A percentile compares a stretch with the other conserved stretches of the same genome.
Conservation (phyloP, 2,797 vertebrate genomes). For the Heteromormyrus szaboi region DNA sequence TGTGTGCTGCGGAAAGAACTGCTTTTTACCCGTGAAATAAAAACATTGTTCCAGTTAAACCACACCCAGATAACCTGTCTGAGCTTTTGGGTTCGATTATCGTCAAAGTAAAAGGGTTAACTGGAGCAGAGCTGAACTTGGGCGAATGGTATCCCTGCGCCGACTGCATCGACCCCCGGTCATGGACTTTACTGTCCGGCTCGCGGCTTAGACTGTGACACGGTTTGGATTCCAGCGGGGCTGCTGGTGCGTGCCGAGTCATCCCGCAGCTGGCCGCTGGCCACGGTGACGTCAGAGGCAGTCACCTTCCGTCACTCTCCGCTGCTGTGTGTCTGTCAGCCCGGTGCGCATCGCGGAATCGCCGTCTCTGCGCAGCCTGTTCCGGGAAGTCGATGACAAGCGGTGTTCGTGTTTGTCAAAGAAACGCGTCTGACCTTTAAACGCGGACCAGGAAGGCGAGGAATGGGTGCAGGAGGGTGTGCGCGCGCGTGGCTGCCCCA, state of each 20-base stretch:
- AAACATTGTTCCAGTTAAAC: background rate
- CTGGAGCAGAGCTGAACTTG: background rate
- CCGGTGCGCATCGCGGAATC: background rate
- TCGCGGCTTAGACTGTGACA: background rate
- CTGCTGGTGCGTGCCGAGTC: background rate
- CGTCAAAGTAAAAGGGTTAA: background rate
- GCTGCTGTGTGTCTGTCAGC: background rate
- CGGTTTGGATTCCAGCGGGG: background rate
- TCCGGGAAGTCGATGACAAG: background rate
- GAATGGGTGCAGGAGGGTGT: background rate
- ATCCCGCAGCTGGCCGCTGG: background rate
- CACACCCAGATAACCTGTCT: background rate
- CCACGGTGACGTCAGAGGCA: background rate
- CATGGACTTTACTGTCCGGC: background rate
- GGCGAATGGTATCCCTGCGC: background rate
- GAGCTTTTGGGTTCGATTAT: background rate
- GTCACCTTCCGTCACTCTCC: background rate
- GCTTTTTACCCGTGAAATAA: background rate
- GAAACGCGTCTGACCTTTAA: background rate
- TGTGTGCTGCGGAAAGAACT: background rate
- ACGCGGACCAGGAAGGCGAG: background rate
- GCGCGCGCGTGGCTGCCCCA: background rate
- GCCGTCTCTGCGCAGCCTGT: background rate
- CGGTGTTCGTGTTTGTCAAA: background rate
- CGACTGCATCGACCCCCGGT: background rate